phyloP scores from a whole-genome alignment of 2,797 vertebrate species.

The Mergus octosetaceus region DNA sequence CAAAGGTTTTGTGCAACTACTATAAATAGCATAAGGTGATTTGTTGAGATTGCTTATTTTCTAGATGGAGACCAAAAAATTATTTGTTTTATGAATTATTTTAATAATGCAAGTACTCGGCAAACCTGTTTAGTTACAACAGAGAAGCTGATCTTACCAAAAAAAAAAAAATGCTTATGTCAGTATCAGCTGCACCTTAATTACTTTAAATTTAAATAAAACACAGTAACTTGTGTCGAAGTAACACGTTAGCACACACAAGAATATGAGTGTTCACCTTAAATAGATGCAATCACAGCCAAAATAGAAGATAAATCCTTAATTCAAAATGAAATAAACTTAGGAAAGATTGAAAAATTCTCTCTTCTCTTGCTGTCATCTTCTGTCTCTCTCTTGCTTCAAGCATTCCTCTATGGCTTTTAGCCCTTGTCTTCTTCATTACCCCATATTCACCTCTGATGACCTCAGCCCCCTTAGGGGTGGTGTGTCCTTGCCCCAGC shows the following conservation, averaged over 20 bases:
- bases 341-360: neutral
- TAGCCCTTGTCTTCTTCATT: neutral
- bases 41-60: neutral
- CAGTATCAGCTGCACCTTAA: neutral
- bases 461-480: neutral
- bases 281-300: neutral
- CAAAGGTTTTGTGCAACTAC: neutral
- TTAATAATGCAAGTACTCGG: neutral
- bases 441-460: neutral
- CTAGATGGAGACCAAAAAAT: neutral
- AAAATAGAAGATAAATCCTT: neutral
- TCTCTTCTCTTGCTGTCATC: neutral
- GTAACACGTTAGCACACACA: neutral
- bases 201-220: constrained; percentile 15
- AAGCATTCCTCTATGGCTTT: neutral
- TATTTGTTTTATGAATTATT: neutral
- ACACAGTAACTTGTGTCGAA: neutral
- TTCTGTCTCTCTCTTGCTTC: neutral
- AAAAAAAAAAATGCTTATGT: neutral
- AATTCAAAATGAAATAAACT: neutral
- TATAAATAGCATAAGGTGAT: neutral
- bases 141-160: neutral
- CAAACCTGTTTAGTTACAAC: neutral
- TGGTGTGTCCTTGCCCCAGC: neutral
- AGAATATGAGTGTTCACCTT: neutral